A percentile compares a stretch with the other conserved stretches of the same genome.
These are phyloP conservation scores for Pipra filicauda DNA, from an alignment of 2,113 vertebrate species.

Conservation along the genomic window DNA sequence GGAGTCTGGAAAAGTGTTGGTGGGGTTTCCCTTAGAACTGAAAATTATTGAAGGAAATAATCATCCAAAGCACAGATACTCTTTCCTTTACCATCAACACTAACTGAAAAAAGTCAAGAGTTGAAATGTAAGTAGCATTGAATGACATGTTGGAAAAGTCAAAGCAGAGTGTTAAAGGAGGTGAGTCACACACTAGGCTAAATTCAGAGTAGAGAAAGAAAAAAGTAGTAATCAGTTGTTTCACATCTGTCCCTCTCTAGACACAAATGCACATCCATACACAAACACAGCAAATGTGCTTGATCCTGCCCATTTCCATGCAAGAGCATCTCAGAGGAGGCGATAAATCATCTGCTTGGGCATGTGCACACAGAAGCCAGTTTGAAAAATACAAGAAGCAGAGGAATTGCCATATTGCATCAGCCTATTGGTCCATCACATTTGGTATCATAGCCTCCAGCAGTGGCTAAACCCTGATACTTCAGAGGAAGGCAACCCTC, in stretches of 20 bases:
- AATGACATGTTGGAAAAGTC: background rate
- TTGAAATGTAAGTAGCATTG: background rate
- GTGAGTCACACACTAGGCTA: background rate
- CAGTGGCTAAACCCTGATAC: constrained; percentile 11
- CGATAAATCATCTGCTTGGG: constrained; percentile 14
- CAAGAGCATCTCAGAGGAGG: background rate
- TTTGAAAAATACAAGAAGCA: constrained; percentile 38
- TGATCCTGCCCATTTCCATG: background rate
- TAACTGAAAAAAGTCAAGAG: background rate
- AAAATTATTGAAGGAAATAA: background rate
- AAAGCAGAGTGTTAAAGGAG: background rate
- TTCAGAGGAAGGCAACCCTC: constrained; percentile 14
- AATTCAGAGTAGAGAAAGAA: background rate
- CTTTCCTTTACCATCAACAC: background rate
- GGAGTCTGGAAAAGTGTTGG: background rate
- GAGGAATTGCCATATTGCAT: constrained; percentile 67
- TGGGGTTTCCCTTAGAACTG: background rate
- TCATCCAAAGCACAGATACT: background rate
- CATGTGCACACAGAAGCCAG: constrained; percentile 33
- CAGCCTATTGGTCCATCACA: constrained; percentile 62
- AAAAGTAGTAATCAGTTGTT: background rate
- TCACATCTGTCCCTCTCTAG: background rate
- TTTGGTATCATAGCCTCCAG: constrained; percentile 61
- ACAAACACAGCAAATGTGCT: background rate
- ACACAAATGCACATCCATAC: background rate